Evolutionary conservation across 1,140 invertebrate species (phyloP).

Genomic region (Batillaria attramentaria): DNA sequence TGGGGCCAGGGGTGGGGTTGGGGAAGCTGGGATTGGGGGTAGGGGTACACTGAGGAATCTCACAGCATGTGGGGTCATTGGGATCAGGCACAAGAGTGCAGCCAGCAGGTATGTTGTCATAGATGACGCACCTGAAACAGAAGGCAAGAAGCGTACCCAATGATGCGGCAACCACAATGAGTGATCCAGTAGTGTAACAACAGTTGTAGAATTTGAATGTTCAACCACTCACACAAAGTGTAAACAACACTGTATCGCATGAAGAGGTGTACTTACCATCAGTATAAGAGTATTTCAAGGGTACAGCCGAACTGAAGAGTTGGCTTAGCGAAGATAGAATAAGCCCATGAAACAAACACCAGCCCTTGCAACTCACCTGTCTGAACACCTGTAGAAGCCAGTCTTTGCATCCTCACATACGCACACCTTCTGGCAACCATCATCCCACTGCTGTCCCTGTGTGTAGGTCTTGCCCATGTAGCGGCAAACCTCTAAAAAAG

Average conservation of each 20-base stretch:
- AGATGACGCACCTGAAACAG: slow-evolving; percentile 40
- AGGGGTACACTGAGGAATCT: slow-evolving; percentile 51
- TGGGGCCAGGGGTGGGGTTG: slow-evolving; percentile 41
- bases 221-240: too few relatives aligned
- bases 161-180: too few relatives aligned
- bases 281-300: not conserved
- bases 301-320: not conserved
- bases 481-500: slow-evolving; percentile 38
- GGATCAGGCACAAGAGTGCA: slow-evolving; percentile 54
- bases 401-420: slow-evolving; percentile 48
- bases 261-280: not conserved
- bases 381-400: slow-evolving; percentile 47
- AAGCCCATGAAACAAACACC: not conserved
- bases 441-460: slow-evolving; percentile 52
- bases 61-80: slow-evolving; percentile 54
- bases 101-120: slow-evolving; percentile 45
- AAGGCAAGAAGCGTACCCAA: not conserved
- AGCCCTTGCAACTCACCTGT: slow-evolving; percentile 42
- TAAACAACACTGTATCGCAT: too few relatives aligned
- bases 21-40: slow-evolving; percentile 37
- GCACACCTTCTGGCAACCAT: slow-evolving; percentile 48
- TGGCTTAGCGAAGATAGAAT: not conserved
- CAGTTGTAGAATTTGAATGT: too few relatives aligned
- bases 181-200: too few relatives aligned
- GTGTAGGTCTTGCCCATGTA: slow-evolving; percentile 45